phyloP scores from a whole-genome alignment of 2,797 vertebrate genomes.

The Cygnus olor region DNA sequence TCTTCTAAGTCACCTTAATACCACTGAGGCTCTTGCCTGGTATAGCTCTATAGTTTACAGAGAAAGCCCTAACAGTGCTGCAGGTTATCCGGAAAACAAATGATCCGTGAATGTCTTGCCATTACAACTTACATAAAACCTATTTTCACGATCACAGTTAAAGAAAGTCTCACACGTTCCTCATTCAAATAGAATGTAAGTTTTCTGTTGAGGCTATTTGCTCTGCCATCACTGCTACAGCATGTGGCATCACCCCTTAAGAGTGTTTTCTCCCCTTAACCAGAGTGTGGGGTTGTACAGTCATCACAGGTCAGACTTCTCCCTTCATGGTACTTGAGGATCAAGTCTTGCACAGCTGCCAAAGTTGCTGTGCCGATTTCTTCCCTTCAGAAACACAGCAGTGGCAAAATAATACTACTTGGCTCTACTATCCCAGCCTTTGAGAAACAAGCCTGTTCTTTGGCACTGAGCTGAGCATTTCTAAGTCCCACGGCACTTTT shows the following conservation, averaged over 20 bases:
- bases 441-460: neutral
- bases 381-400: neutral
- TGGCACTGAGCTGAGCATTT: neutral
- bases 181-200: neutral
- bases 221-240: neutral
- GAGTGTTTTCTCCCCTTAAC: neutral
- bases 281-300: neutral
- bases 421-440: neutral
- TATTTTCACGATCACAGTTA: neutral
- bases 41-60: neutral
- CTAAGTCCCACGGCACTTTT: neutral
- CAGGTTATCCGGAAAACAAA: neutral
- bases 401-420: neutral
- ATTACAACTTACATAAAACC: neutral
- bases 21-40: neutral
- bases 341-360: neutral
- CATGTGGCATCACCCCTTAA: neutral
- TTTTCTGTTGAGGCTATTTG: neutral
- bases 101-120: neutral
- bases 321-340: neutral
- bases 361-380: neutral
- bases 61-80: neutral
- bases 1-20: neutral
- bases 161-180: rapidly evolving
- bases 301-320: neutral